These are phyloP conservation scores for Agriopis marginaria DNA, from an alignment of 2,888 invertebrate genomes.

Conservation along the genomic window DNA sequence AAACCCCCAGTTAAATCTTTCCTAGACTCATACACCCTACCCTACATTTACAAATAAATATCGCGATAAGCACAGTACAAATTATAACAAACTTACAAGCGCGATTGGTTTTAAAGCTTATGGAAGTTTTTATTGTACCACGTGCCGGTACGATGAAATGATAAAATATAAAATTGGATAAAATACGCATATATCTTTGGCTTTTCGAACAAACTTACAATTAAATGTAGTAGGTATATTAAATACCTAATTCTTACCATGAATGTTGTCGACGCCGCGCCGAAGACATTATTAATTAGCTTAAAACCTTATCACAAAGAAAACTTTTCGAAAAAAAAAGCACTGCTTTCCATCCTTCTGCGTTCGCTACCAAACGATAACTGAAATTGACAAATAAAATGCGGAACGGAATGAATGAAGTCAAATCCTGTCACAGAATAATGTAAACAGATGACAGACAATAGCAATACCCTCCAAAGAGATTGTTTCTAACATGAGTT, in stretches of 20 bases:
- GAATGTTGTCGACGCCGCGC: not conserved
- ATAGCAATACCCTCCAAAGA: not conserved
- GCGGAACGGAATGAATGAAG: not conserved
- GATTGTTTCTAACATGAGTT: not conserved
- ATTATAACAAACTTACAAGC: not conserved
- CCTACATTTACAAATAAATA: no score
- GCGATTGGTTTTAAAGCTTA: not conserved
- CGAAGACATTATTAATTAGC: not conserved
- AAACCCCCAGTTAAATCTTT: not conserved
- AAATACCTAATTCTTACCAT: slow-evolving; percentile 14
- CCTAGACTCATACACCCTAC: no score
- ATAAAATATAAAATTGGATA: no score
- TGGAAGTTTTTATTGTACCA: not conserved
- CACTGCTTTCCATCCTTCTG: not conserved
- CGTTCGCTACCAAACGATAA: slow-evolving; percentile 20
- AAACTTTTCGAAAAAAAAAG: not conserved
- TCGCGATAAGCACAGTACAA: not conserved
- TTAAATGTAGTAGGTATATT: not conserved
- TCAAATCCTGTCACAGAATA: not conserved
- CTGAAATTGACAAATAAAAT: slow-evolving; percentile 21
- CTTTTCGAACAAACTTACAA: no score
- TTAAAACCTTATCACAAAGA: not conserved
- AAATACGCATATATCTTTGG: no score
- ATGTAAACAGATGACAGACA: slow-evolving; percentile 6
- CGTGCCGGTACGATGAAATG: no score